Base-by-base conservation (phyloP, 2,888 invertebrate species). In the Cataglyphis albicans region DNA sequence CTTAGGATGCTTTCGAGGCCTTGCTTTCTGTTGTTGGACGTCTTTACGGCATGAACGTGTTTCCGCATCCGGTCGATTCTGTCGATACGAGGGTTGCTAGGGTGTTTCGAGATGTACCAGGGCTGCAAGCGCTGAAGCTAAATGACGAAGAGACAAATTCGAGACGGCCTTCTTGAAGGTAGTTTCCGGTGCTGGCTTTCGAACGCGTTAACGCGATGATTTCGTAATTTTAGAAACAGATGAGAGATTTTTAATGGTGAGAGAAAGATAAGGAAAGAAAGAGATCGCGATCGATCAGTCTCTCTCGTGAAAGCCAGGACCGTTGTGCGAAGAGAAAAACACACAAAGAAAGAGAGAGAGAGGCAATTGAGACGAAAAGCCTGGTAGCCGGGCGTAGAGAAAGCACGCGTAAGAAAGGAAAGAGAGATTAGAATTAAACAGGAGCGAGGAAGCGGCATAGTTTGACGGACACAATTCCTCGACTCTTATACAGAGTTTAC, bases 401-500 rank as follows among this genome's bases (percentile, higher is more conserved):
- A 82, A 83, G 81, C 64, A 80, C 59, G 38, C 57, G 32, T 68
- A 81, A 78, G 80, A 72, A 64, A 80, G 72, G 64, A 82, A 76
- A 83, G 78, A 83, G 81, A 86, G 81, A 81, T 68, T 85, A 83
- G 82, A 80, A 73, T 87, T 85, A 83, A n/a, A 82, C 59, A 59
- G 81, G 80, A 82, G 90, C 86, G 86, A 87, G 75, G 86, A 84
- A 83, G 86, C 87, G 88, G 88, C 25, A 32, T 29, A 89, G 87
- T 88, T 90, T 87, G 87, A 85, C 70, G 73, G 84, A 87, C 84
- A 86, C 2, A 52, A 52, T 86, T 84, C 86, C 88, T 86, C 82
- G 90, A 92, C 90, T 92, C 92, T 92, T 91, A 91, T 91, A 91
- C 92, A 92, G 92, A 92, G 89, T 92, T 91, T 86, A 92, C 82